Base-by-base conservation (phyloP, 2,888 invertebrate genomes). In the Blastobasis lacticolella region DNA sequence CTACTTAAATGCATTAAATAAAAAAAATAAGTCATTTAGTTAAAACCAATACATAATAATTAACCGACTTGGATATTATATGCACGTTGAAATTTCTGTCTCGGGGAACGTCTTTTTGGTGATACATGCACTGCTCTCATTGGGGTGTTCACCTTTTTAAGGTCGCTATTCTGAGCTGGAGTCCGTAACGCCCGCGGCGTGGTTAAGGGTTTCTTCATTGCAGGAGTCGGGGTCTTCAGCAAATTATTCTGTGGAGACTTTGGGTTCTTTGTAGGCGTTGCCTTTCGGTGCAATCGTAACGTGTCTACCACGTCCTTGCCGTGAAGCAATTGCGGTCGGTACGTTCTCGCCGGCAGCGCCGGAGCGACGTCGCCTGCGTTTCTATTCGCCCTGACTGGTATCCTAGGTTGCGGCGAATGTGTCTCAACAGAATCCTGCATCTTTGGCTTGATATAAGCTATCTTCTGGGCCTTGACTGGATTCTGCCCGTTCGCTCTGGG, bases 141-240 rank as follows among this genome's bases (percentile, higher is more conserved):
- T 0, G 93, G 93, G 0, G 92, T 93, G 59, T 89, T 88, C 8
- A 76, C 74, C 64, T 87, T 89, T 56, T 89, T 90, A 6, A 75
- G 61, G 38, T 87, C 84, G 40, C 70, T 72, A 49, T 70, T 70
- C 7, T 75, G 62, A 41, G 75, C 71, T 7, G 90, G 89, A 0
- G 91, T 82, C 41, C 88, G 74, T 10, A 91, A 72, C 56, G 81
- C 83, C 63, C 90, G 90, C 0, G 91, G 90, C 4, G 92, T 81
- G 54, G 86, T 86, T 38, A 93, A 73, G 6, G 90, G 79, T 66
- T 90, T 91, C 62, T 91, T 93, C 58, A 93, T 85, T 48, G 89
- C 85, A 4, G 93, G 93, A 51, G 78, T 73, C 36, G 80, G 78
- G 1, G 78, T 78, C 57, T 74, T 81, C 45, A 38, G 67, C 54